Evolutionary conservation across 2,797 vertebrate genomes (phyloP), one percentile per base, ranked within the genome.

Genomic region (Syngnathus rostellatus): DNA sequence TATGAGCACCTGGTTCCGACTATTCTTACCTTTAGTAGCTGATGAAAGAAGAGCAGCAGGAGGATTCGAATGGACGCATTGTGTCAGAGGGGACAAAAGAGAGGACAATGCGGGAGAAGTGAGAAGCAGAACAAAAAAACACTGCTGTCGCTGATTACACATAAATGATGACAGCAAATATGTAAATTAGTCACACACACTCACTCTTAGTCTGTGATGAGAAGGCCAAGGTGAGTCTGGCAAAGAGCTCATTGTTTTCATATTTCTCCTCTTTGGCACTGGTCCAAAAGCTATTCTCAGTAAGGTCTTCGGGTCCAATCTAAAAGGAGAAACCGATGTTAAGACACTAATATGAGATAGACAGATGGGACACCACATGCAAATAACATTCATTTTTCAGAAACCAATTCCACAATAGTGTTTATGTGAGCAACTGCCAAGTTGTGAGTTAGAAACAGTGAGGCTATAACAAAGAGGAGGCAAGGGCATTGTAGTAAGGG

Each of bases 211-310:
- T 90, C 86, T 94, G 93, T 2, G 93, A 88, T 72, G 93, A 93
- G 86, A 97, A 97, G 68, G 90, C 53, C 72, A 93, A 74, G 5
- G 92, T 93, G 70, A 97, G 92, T 87, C 92, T 95, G 86, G 95
- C 92, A 67, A 97, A 94, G 71, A 97, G 93, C 67, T 97, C 94
- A 16, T 85, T 90, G 83, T 82, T 94, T 86, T 94, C 94, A 87
- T 89, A 97, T 64, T 85, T 69, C 0, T 90, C 92, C 70, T 97
- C 95, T 62, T 94, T 93, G 21, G 88, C 83, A 58, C 89, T 89
- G 68, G 85, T 90, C 95, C 95, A 97, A 83, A 97, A 93, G 79
- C 94, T 94, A 64, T 79, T 88, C 80, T 95, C 90, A 16, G 87
- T 91, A 62, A 97, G 91, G 45, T 96, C 93, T 72, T 93, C 90